Evolutionary conservation across 2,113 vertebrate genomes (phyloP).

Genomic region (Labeo rohita): DNA sequence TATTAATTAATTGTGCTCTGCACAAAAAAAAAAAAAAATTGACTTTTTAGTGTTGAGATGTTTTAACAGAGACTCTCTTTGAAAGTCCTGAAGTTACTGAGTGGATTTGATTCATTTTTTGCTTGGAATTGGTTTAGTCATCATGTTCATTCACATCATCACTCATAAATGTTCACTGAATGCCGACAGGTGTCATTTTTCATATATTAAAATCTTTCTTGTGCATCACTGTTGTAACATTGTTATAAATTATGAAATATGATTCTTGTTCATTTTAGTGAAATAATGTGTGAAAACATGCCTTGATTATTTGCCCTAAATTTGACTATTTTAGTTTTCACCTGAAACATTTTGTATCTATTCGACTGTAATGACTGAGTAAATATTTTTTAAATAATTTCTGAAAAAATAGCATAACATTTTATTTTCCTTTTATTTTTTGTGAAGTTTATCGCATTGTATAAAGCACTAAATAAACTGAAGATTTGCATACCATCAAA

Average conservation of each 20-base stretch:
- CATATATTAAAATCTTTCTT: background rate
- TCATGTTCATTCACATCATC: background rate
- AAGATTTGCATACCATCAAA: background rate
- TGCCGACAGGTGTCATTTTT: background rate
- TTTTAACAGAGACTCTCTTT: too few species aligned
- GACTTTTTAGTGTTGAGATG: too few species aligned
- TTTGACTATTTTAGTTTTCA: background rate
- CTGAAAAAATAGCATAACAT: background rate
- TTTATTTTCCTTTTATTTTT: background rate
- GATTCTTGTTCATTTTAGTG: background rate
- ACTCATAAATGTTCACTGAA: background rate
- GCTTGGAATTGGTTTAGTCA: too few species aligned
- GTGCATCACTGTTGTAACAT: background rate
- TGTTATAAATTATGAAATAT: background rate
- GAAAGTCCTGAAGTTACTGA: too few species aligned
- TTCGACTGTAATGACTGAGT: background rate
- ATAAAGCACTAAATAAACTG: background rate
- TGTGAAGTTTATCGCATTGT: background rate
- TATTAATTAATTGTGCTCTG: too few species aligned
- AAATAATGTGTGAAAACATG: background rate
- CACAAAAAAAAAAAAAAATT: too few species aligned
- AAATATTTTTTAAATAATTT: background rate
- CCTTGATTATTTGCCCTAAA: too few species aligned
- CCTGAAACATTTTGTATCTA: background rate
- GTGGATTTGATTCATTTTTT: too few species aligned